These are phyloP conservation scores for Dallia pectoralis DNA, from an alignment of 2,797 vertebrate species.

Conservation along the genomic window DNA sequence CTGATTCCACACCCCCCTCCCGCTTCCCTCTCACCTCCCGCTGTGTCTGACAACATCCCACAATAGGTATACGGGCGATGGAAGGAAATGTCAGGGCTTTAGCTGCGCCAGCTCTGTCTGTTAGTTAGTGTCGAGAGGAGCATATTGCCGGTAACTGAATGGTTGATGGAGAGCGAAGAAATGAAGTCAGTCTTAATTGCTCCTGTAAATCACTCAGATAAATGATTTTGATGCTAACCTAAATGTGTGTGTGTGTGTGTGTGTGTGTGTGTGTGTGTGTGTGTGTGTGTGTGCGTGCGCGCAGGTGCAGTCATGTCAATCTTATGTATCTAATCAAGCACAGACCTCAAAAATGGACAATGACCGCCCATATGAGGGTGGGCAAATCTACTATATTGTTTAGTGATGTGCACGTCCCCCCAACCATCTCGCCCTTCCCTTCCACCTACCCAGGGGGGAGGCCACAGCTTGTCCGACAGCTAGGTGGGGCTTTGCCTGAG, in stretches of 20 bases:
- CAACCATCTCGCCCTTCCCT: neutral
- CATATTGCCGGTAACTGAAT: too few relatives aligned
- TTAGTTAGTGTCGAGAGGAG: neutral
- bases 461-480: conserved; percentile 70
- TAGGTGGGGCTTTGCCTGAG: conserved; percentile 58
- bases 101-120: conserved; percentile 47
- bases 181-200: too few relatives aligned
- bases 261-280: neutral
- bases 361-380: neutral
- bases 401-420: neutral
- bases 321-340: neutral
- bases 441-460: conserved; percentile 45
- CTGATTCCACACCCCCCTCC: conserved; percentile 2
- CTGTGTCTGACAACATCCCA: conserved; percentile 61
- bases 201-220: too few relatives aligned
- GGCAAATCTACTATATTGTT: conserved; percentile 14
- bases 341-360: neutral
- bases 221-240: neutral
- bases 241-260: conserved; percentile 5
- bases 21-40: conserved; percentile 49
- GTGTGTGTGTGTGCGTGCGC: neutral
- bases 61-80: conserved; percentile 57
- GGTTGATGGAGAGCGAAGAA: too few relatives aligned
- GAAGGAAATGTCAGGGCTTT: conserved; percentile 75
- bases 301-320: neutral